These are phyloP conservation scores for Chloroceryle inda DNA, from an alignment of 2,797 vertebrate species.

Conservation along the genomic window DNA sequence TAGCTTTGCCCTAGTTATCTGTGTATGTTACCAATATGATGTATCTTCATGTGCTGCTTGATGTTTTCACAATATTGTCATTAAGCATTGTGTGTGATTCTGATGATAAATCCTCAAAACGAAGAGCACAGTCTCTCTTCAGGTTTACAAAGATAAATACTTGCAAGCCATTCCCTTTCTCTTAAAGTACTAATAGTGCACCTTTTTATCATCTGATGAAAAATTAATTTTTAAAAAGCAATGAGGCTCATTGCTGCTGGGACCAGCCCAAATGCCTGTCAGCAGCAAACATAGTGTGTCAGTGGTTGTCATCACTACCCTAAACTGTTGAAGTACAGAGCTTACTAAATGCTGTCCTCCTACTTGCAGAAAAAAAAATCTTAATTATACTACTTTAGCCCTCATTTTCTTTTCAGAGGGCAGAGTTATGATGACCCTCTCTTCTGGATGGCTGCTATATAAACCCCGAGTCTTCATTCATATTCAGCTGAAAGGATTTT, in stretches of 20 bases:
- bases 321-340: neutral
- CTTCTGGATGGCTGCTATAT: conserved; percentile 21
- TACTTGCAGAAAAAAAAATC: conserved; percentile 5
- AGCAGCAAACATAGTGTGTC: neutral
- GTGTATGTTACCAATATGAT: fast-evolving
- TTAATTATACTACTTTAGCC: conserved; percentile 33
- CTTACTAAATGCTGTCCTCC: neutral
- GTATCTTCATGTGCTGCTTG: neutral
- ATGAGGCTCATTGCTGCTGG: neutral
- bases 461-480: conserved; percentile 62
- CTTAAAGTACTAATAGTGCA: neutral
- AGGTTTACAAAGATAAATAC: neutral
- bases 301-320: neutral
- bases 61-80: neutral
- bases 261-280: neutral
- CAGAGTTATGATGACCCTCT: conserved; percentile 40
- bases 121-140: neutral
- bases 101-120: neutral
- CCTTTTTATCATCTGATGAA: neutral
- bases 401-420: conserved; percentile 53
- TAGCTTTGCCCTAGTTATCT: neutral
- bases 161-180: neutral
- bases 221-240: neutral
- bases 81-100: neutral
- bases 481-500: conserved; percentile 75